Percentiles rank a stretch among this genome's conserved stretches.
phyloP scores from a whole-genome alignment of 2,797 vertebrate genomes.

The Morelia viridis region DNA sequence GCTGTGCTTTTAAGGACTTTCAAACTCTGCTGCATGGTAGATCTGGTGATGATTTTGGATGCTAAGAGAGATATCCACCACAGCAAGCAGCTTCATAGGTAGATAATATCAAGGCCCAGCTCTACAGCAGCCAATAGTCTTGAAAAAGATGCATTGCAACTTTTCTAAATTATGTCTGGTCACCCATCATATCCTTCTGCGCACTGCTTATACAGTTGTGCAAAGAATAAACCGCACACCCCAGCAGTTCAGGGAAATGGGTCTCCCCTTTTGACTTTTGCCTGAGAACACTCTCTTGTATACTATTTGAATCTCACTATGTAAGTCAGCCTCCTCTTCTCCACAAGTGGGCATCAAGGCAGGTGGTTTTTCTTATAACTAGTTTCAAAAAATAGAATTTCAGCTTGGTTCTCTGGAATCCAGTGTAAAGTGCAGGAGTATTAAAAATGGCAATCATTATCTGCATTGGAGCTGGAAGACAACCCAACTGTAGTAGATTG shows the following conservation, averaged over 20 bases:
- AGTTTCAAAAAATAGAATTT: not conserved
- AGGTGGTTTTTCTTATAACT: not conserved
- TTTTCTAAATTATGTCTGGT: not conserved
- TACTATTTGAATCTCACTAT: not conserved
- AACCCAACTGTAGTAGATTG: not conserved
- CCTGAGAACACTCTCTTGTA: not conserved
- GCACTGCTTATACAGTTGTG: not conserved
- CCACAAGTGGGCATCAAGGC: not conserved
- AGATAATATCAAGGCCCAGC: not conserved
- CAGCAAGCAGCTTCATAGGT: not conserved
- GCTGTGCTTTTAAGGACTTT: not conserved
- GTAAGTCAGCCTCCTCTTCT: not conserved
- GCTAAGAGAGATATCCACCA: not conserved
- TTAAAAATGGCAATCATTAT: too few species aligned
- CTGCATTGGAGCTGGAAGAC: not conserved
- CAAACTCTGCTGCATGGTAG: not conserved
- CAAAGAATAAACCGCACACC: not conserved
- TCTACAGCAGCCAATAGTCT: not conserved
- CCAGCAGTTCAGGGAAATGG: not conserved
- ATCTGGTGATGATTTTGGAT: not conserved
- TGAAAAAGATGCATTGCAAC: not conserved
- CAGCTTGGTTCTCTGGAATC: not conserved
- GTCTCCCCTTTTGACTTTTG: not conserved
- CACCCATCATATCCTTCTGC: not conserved
- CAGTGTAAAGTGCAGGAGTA: not conserved